phyloP scores from a whole-genome alignment of 2,797 vertebrate genomes.

The Sebastes dallii region DNA sequence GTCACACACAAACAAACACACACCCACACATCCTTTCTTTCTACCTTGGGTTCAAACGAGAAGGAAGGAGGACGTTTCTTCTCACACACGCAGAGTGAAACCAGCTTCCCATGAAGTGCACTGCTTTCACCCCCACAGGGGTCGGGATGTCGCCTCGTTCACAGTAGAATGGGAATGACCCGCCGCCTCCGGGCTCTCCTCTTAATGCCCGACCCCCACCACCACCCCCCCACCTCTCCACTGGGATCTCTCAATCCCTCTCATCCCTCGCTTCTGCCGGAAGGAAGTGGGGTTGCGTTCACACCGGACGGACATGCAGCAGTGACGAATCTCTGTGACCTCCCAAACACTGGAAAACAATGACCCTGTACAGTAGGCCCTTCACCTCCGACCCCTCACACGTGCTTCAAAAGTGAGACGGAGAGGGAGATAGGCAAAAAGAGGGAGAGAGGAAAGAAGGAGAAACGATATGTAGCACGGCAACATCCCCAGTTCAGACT shows the following conservation, averaged over 20 bases:
- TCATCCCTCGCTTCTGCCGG: slow-evolving; percentile 59
- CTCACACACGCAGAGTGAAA: slow-evolving; percentile 49
- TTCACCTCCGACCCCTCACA: slow-evolving; percentile 54
- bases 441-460: neutral
- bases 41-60: slow-evolving; percentile 65
- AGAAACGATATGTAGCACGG: neutral
- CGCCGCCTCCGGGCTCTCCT: slow-evolving; percentile 36
- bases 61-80: slow-evolving; percentile 34
- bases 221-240: slow-evolving; percentile 49
- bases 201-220: slow-evolving; percentile 13
- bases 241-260: slow-evolving; percentile 62
- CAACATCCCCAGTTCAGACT: neutral
- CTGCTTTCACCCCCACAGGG: slow-evolving; percentile 68
- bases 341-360: slow-evolving; percentile 76
- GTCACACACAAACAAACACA: slow-evolving; percentile 21
- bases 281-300: slow-evolving; percentile 66
- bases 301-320: slow-evolving; percentile 67
- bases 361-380: slow-evolving; percentile 63
- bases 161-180: slow-evolving; percentile 76
- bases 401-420: slow-evolving; percentile 32
- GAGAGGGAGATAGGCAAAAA: neutral
- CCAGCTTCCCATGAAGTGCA: slow-evolving; percentile 73
- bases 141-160: slow-evolving; percentile 79
- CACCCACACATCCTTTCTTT: slow-evolving; percentile 27
- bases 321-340: slow-evolving; percentile 65